These are phyloP conservation scores for Leptatherina wallacei DNA, from an alignment of 2,797 vertebrate genomes.

Conservation along the genomic window DNA sequence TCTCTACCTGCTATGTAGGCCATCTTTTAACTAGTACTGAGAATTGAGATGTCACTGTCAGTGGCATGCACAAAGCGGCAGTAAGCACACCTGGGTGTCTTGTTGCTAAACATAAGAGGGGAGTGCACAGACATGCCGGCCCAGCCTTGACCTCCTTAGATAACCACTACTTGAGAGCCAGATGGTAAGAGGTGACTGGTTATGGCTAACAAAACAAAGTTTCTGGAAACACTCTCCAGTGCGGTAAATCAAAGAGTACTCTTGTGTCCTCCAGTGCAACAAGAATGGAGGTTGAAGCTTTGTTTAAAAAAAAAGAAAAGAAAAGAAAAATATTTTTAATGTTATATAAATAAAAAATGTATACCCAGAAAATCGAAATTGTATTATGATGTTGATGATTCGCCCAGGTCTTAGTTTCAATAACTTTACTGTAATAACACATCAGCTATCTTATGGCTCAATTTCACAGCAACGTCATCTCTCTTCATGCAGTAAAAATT, in stretches of 20 bases:
- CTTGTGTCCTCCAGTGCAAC: background rate
- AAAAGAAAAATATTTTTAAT: background rate
- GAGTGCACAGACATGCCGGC: constrained; percentile 6
- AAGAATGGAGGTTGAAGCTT: background rate
- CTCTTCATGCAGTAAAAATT: background rate
- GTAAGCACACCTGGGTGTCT: constrained; percentile 52
- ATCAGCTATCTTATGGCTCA: background rate
- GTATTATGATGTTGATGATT: background rate
- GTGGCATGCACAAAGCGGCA: constrained; percentile 41
- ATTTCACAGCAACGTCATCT: constrained; percentile 10
- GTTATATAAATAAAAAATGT: background rate
- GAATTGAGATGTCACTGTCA: constrained; percentile 56
- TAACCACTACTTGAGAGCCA: constrained; percentile 43
- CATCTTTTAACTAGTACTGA: constrained; percentile 40
- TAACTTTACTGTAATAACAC: constrained; percentile 2
- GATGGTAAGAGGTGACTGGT: constrained; percentile 32
- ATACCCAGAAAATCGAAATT: background rate
- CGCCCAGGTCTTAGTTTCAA: background rate
- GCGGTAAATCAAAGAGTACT: constrained; percentile 10
- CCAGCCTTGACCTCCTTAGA: constrained; percentile 48
- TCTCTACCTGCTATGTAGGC: constrained; percentile 48
- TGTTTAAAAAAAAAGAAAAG: background rate
- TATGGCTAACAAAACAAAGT: constrained; percentile 20
- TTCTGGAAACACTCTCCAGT: constrained; percentile 10
- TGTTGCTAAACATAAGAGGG: constrained; percentile 53